phyloP scores from a whole-genome alignment of 2,113 vertebrate genomes.

The Nanorana parkeri region DNA sequence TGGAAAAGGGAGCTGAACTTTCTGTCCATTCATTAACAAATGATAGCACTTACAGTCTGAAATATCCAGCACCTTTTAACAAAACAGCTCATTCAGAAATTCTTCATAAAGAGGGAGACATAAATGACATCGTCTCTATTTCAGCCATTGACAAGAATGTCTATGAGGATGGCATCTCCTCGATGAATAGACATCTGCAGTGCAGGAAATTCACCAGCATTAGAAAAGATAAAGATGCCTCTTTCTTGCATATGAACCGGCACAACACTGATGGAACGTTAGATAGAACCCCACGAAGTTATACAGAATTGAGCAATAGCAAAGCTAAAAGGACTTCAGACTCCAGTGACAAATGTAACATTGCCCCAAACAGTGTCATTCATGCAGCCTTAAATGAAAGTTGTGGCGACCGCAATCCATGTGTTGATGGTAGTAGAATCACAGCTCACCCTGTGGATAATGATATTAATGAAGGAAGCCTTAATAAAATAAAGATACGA shows the following conservation, averaged over 20 bases:
- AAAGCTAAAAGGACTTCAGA: slow-evolving; percentile 81
- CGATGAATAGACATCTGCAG: slow-evolving; percentile 82
- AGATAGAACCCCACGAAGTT: slow-evolving; percentile 82
- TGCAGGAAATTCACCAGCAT: slow-evolving; percentile 86
- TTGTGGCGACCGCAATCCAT: slow-evolving; percentile 71
- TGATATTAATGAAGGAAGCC: slow-evolving; percentile 80
- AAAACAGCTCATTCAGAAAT: slow-evolving; percentile 79
- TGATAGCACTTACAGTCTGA: slow-evolving; percentile 88
- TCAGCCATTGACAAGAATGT: slow-evolving; percentile 82
- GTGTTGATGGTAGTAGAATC: slow-evolving; percentile 73
- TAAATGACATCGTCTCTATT: slow-evolving; percentile 78
- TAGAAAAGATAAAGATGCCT: slow-evolving; percentile 85
- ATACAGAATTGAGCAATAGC: slow-evolving; percentile 83
- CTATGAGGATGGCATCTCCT: slow-evolving; percentile 83
- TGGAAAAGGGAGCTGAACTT: slow-evolving; percentile 81
- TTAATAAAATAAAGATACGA: slow-evolving; percentile 93
- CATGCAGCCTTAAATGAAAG: slow-evolving; percentile 74
- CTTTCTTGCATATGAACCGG: slow-evolving; percentile 72
- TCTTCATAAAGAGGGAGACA: slow-evolving; percentile 77
- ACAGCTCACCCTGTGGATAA: slow-evolving; percentile 73
- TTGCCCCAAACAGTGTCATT: slow-evolving; percentile 71
- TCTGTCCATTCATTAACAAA: slow-evolving; percentile 84
- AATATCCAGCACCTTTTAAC: slow-evolving; percentile 84
- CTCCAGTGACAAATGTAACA: slow-evolving; percentile 78
- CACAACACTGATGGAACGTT: slow-evolving; percentile 74